Evolutionary conservation across 2,113 vertebrate species (phyloP).

Genomic region (Panthera leo): DNA sequence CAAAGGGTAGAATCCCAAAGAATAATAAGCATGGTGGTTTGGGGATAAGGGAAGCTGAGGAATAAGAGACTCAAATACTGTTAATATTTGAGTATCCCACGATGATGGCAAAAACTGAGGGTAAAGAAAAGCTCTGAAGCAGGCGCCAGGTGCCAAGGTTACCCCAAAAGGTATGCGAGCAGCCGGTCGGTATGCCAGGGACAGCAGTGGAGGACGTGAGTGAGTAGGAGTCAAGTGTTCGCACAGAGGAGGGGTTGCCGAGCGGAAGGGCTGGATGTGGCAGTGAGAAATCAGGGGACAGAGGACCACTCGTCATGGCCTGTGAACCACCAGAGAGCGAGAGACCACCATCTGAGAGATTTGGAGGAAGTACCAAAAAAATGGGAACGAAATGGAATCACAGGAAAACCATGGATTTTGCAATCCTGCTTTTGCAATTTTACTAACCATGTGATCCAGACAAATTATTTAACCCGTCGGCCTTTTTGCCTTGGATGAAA

Average conservation of each 20-base stretch:
- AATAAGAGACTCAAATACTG: neutral
- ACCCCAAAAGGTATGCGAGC: neutral
- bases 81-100: neutral
- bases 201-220: neutral
- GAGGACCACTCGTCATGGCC: neutral
- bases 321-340: neutral
- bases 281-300: neutral
- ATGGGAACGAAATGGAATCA: neutral
- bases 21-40: neutral
- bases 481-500: neutral
- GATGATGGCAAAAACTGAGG: neutral
- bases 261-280: neutral
- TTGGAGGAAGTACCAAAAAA: neutral
- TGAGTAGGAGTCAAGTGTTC: accelerated
- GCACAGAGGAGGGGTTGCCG: neutral
- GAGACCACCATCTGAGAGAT: neutral
- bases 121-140: neutral
- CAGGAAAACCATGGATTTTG: neutral
- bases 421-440: neutral
- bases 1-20: neutral
- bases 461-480: neutral
- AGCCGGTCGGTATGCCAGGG: neutral
- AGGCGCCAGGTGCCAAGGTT: neutral
- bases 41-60: neutral
- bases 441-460: neutral